Base-by-base conservation (phyloP, 2,113 vertebrate species). In the Dicaeum eximium region DNA sequence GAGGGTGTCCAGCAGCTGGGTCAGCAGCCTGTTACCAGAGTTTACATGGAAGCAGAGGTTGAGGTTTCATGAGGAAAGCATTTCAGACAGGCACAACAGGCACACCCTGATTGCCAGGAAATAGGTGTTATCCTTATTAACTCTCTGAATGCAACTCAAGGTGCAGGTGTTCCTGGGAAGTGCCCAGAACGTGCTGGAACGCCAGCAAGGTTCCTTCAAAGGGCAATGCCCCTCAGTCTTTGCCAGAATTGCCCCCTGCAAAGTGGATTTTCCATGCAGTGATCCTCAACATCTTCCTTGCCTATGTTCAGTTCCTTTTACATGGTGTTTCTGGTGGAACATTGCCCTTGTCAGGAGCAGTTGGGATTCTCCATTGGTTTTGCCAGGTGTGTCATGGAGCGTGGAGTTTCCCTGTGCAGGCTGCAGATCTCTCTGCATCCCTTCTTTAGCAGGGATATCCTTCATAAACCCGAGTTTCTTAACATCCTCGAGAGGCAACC, bases 181-280 rank as follows among this genome's bases (percentile, higher is more conserved):
- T 2, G 0, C 54, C 7, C 42, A 62, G 57, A 80, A 64, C 9
- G 7, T 6, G 2, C 60, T 78, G 48, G 35, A 73, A 57, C 28
- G 2, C 0, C 0, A 56, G 37, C 53, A 42, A 65, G 48, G 28
- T 33, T 61, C 30, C 31, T 75, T 81, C 57, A 57, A 61, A 80
- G 42, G 42, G 31, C 1, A 0, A 2, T 40, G 44, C 20, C 23
- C 27, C 25, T 11, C 19, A 0, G 0, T 24, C 20, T 50, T 78
- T 71, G 62, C 73, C 72, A 75, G 40, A 51, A 51, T 27, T 67
- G 37, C 23, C 20, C 40, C 6, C 6, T 54, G 28, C 22, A 18
- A 18, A 9, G 31, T 33, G 44, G 38, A 7, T 77, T 77, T 86
- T 80, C 58, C 58, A 33, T 7, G 2, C 65, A 13, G 25, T 5